Base-by-base conservation (phyloP, 1,140 invertebrate genomes). In the Nylanderia fulva region DNA sequence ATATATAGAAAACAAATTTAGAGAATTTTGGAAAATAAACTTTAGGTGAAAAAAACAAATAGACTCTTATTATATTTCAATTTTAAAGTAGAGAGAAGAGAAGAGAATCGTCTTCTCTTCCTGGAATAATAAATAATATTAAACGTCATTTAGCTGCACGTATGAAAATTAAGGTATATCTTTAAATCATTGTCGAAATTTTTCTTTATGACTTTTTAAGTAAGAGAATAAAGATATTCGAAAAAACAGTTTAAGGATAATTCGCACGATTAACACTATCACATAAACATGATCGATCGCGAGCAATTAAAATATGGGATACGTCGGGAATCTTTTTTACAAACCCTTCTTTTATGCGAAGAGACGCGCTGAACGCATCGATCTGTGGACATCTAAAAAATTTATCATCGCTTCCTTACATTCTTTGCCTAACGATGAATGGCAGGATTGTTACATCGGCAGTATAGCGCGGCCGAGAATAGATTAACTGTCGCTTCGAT, bases 401-500 rank as follows among this genome's bases (percentile, higher is more conserved):
- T 82, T 27, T 72, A 72, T 82, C 52, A 72, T 58, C 27, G 4
- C 52, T 82, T 77, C 66, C 72, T 84, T 77, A 83, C 48, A 63
- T 52, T 79, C 56, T 42, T 60, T 48, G 76, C 33, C 33, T 42
- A 86, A 64, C 85, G 74, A 88, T 79, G 87, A 87, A 87, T 87
- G 85, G 85, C 68, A 87, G 24, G 76, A 85, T 85, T 80, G 84
- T 85, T 85, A 58, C 24, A 58, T 86, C 64, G 69, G 7, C 63
- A 36, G 58, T 76, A 82, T 86, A 84, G 85, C 85, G 58, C 80
- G 63, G 85, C 80, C 87, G 45, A 88, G 86, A 88, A 89, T 89
- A 89, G 88, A 88, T 76, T 86, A 86, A 89, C 84, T 66, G 42
- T 45, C 48, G 77, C 60, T 89, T 86, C 72, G 66, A 84, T 86